Evolutionary conservation across 2,113 vertebrate species (phyloP).

Genomic region (Struthio camelus): DNA sequence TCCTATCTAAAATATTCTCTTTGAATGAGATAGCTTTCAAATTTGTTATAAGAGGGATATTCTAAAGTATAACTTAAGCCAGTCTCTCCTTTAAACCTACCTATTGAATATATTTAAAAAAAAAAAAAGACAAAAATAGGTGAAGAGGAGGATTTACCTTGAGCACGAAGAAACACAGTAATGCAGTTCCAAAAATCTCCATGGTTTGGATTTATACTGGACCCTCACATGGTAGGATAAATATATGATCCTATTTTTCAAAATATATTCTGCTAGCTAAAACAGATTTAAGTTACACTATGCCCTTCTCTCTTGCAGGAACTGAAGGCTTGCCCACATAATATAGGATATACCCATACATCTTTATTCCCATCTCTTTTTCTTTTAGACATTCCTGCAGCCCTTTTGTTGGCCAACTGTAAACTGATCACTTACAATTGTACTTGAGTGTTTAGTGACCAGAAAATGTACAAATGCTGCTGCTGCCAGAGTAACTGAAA

Average conservation of each 20-base stretch:
- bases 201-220: neutral
- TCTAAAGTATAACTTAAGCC: neutral
- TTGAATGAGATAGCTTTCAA: constrained; percentile 39
- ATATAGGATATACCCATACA: neutral
- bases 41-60: neutral
- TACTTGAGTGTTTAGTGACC: constrained; percentile 87
- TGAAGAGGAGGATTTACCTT: neutral
- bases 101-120: neutral
- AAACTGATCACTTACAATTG: constrained; percentile 79
- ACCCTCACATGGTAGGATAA: neutral
- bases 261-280: constrained; percentile 2
- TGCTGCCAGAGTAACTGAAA: constrained; percentile 77
- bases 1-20: constrained; percentile 5
- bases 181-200: neutral
- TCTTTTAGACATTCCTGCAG: constrained; percentile 71
- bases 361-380: constrained; percentile 67
- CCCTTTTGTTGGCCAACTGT: constrained; percentile 73
- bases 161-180: neutral
- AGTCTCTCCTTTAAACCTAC: neutral
- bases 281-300: constrained; percentile 3
- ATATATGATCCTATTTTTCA: neutral
- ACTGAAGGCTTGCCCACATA: neutral
- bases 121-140: neutral
- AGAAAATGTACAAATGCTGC: constrained; percentile 85
- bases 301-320: constrained; percentile 24